Evolutionary conservation across 1,140 invertebrate genomes (phyloP), one percentile per base, ranked within the genome.

Genomic region (Magallana angulata): DNA sequence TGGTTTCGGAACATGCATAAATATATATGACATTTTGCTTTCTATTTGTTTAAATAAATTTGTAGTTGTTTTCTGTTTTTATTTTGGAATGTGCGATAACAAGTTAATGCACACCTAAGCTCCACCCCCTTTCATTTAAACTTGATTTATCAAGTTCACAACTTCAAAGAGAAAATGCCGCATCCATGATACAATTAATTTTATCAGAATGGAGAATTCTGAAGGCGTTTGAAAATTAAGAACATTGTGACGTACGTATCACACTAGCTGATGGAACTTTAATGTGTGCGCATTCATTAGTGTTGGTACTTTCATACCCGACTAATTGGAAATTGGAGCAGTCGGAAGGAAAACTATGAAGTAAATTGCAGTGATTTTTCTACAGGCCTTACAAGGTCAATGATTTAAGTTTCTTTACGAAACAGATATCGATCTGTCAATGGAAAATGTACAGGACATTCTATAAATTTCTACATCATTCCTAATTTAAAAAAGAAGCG

Each of bases 241-340:
- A 68, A 68, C 62, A n/a, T 18, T 68, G 62, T 68, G 62, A 68
- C 18, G 62, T 68, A 14, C 62, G 62, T 18, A 68, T 68, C 62
- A 68, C 62, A 68, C n/a, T 68, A 16, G 62, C 62, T 68, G 62
- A 68, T 68, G 62, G 11, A 68, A 68, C 12, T 68, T n/a, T 68
- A 8, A 68, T 68, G n/a, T 14, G n/a, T 68, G 3, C n/a, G n/a
- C 62, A 68, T 18, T n/a, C 12, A 68, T 18, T 68, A 18, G 62
- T 68, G 3, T 36, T 68, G 18, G n/a, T 68, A 68, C n/a, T 68
- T 68, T 68, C 62, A 68, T n/a, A 68, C 62, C 62, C n/a, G 36
- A 48, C 5, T 48, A 48, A 48, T 4, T 68, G 14, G 3, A 18
- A 68, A n/a, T 18, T 24, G 62, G 62, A 68, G n/a, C n/a, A 18